Conservation (phyloP, 2,888 invertebrate genomes). For the Ormia ochracea region DNA sequence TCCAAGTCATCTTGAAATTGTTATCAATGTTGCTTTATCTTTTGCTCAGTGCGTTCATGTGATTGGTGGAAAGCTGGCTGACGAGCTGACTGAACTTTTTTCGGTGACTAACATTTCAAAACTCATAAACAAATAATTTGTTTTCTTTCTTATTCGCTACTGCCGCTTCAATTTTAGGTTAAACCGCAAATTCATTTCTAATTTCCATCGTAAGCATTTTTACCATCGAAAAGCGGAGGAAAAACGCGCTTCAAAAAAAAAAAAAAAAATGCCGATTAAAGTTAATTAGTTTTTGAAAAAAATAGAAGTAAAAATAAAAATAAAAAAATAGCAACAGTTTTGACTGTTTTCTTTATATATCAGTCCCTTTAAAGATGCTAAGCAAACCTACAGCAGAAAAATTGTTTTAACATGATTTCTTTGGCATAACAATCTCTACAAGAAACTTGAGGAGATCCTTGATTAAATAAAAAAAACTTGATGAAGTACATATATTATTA, state of each 20-base stretch:
- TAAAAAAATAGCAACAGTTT: conserved; percentile 9
- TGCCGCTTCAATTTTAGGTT: conserved; percentile 33
- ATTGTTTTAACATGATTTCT: neutral
- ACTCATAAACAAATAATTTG: conserved; percentile 47
- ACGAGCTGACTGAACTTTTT: neutral
- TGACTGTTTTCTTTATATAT: neutral
- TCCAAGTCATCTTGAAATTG: conserved; percentile 55
- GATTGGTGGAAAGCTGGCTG: neutral
- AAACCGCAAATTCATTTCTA: conserved; percentile 61
- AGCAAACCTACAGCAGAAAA: no score
- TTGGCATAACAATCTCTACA: neutral
- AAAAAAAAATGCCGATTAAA: conserved; percentile 55
- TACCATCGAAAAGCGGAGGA: neutral
- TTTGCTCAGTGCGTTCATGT: neutral
- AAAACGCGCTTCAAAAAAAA: neutral
- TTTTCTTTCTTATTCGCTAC: neutral
- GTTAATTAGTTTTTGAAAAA: conserved; percentile 59
- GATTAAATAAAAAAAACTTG: neutral
- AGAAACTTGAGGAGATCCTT: conserved; percentile 37
- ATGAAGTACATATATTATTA: no score
- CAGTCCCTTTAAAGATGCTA: conserved; percentile 4
- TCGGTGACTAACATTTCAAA: neutral
- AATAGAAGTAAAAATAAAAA: no score
- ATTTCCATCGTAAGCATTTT: conserved; percentile 32
- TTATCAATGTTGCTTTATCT: conserved; percentile 29